Evolutionary conservation across 23 tunicate genomes (phyloP).

Genomic region (Clavelina lepadiformis): DNA sequence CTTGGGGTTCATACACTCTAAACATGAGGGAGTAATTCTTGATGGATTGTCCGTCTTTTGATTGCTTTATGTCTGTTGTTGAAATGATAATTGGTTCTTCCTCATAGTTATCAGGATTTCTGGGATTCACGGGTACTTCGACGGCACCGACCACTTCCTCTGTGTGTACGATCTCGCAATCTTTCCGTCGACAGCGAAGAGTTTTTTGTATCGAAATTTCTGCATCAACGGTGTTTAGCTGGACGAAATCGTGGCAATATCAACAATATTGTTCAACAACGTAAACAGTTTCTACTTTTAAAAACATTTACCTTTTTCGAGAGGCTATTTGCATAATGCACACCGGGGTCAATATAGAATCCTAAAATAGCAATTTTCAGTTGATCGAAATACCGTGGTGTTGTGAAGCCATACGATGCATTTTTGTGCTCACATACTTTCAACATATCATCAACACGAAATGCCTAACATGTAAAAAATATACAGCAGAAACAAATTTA

Average conservation of each 20-base stretch:
- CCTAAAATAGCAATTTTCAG: slow-evolving; percentile 40
- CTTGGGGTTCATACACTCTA: slow-evolving; percentile 42
- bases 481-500: background rate
- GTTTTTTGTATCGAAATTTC: slow-evolving; percentile 50
- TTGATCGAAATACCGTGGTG: slow-evolving; percentile 34
- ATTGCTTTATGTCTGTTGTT: slow-evolving; percentile 8
- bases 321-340: slow-evolving; percentile 17
- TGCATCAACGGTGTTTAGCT: slow-evolving; percentile 31
- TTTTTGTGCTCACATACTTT: background rate
- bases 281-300: background rate
- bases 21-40: slow-evolving; percentile 43
- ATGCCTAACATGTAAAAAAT: slow-evolving; percentile 12
- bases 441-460: slow-evolving; percentile 37
- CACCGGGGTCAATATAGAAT: slow-evolving; percentile 69
- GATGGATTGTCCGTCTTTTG: slow-evolving; percentile 24
- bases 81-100: slow-evolving; percentile 4
- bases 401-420: background rate
- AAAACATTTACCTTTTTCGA: slow-evolving; percentile 20
- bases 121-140: slow-evolving; percentile 73
- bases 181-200: slow-evolving; percentile 50
- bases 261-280: background rate
- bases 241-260: slow-evolving; percentile 2
- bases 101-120: slow-evolving; percentile 20
- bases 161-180: slow-evolving; percentile 23
- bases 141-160: slow-evolving; percentile 38